A percentile compares a stretch with the other conserved stretches of the same genome.
phyloP scores from a whole-genome alignment of 1,140 invertebrate species.

The Hydropsyche tenuis region DNA sequence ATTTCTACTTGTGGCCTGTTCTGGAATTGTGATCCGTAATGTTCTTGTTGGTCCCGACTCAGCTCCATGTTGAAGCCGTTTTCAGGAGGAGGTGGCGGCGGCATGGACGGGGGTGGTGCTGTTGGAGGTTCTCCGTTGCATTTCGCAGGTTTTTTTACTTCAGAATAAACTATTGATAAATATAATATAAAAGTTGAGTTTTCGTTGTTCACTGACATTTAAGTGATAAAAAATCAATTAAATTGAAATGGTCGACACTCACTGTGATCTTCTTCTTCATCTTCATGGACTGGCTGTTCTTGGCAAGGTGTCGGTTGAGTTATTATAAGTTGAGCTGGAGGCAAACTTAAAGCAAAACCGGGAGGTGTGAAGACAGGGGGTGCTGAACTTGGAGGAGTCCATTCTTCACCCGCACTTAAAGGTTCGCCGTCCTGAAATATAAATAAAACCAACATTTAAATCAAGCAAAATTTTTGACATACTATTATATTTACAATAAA shows the following conservation, averaged over 20 bases:
- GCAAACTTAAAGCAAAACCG: slow-evolving; percentile 75
- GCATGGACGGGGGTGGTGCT: slow-evolving; percentile 53
- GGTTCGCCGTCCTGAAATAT: slow-evolving; percentile 69
- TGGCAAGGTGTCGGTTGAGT: slow-evolving; percentile 65
- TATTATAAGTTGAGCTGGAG: slow-evolving; percentile 63
- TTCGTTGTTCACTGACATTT: not conserved
- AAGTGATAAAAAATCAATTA: not conserved
- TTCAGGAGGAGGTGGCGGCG: slow-evolving; percentile 51
- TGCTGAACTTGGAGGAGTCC: slow-evolving; percentile 75
- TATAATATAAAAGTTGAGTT: no score
- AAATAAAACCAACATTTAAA: not conserved
- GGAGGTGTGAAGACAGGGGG: slow-evolving; percentile 85
- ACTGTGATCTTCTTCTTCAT: slow-evolving; percentile 35
- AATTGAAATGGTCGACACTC: no score
- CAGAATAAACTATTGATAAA: slow-evolving; percentile 51
- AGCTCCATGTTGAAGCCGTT: slow-evolving; percentile 76
- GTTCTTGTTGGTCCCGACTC: slow-evolving; percentile 72
- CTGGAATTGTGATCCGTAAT: slow-evolving; percentile 77
- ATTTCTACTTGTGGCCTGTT: slow-evolving; percentile 59
- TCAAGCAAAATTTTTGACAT: no score
- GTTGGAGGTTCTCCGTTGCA: slow-evolving; percentile 57
- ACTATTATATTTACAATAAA: no score
- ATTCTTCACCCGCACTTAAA: slow-evolving; percentile 71
- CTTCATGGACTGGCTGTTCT: slow-evolving; percentile 46
- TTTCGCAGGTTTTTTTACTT: slow-evolving; percentile 56